These are phyloP conservation scores for Drosophila tanythrix DNA, from an alignment of 2,888 invertebrate species.

Conservation along the genomic window DNA sequence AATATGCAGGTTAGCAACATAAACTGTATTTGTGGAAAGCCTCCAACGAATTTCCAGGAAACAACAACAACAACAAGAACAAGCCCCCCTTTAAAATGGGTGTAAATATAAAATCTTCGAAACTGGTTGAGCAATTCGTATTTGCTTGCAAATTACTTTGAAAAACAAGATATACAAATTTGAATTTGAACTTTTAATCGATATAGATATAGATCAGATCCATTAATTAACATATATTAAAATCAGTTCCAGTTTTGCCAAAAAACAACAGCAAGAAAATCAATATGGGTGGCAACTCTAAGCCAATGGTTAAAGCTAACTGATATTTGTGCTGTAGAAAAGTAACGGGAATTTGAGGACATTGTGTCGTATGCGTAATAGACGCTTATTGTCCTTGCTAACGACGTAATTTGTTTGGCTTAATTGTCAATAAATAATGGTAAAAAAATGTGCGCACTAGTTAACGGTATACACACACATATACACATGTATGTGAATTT, in stretches of 20 bases:
- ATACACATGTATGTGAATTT: slow-evolving; percentile 5
- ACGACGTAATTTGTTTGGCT: slow-evolving; percentile 71
- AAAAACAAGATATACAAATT: slow-evolving; percentile 1
- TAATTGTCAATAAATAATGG: slow-evolving; percentile 75
- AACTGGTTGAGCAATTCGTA: slow-evolving; percentile 48
- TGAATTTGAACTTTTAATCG: slow-evolving; percentile 8
- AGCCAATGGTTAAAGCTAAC: not conserved
- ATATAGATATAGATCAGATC: not conserved
- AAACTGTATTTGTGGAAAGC: slow-evolving; percentile 11
- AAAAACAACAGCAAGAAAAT: not conserved
- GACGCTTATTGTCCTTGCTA: slow-evolving; percentile 47
- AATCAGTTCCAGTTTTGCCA: slow-evolving; percentile 5
- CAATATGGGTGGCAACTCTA: not conserved
- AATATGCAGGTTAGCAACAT: not conserved
- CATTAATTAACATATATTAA: slow-evolving; percentile 12
- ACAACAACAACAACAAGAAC: slow-evolving; percentile 3
- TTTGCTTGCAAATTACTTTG: slow-evolving; percentile 38
- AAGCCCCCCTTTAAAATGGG: slow-evolving; percentile 38
- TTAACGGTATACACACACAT: slow-evolving; percentile 13
- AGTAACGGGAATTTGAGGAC: slow-evolving; percentile 9
- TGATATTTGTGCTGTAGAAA: not conserved
- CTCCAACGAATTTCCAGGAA: slow-evolving; percentile 10
- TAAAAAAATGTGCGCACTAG: slow-evolving; percentile 47
- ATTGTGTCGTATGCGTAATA: slow-evolving; percentile 63
- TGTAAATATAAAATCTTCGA: slow-evolving; percentile 6